Evolutionary conservation across 2,888 invertebrate species (phyloP).

Genomic region (Trissonchulus latispiculum): DNA sequence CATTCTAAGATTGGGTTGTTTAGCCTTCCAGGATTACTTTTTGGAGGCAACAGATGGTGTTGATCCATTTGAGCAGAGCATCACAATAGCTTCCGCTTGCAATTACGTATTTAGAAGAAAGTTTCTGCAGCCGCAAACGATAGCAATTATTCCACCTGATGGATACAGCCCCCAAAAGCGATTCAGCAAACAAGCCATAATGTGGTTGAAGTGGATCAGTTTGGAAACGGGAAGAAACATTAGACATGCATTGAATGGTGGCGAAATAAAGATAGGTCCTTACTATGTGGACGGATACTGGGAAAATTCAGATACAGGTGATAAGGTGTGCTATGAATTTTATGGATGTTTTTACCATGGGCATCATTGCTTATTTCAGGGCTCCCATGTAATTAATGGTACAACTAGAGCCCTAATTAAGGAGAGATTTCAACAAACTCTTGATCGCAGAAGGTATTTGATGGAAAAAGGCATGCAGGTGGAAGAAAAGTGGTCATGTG

Average conservation of each 20-base stretch:
- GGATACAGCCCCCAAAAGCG: background rate
- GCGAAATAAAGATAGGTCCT: too few species aligned
- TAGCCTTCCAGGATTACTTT: background rate
- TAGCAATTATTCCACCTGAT: background rate
- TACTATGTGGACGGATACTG: background rate
- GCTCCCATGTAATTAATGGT: too few species aligned
- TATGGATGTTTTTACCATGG: too few species aligned
- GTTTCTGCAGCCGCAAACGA: background rate
- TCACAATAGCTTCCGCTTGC: background rate
- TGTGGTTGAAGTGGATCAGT: background rate
- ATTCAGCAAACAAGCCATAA: background rate
- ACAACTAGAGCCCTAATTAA: too few species aligned
- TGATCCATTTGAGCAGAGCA: background rate
- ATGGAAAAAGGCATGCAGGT: too few species aligned
- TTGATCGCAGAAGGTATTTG: too few species aligned
- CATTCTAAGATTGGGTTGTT: background rate
- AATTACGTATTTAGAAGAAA: background rate
- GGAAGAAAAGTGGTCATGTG: too few species aligned
- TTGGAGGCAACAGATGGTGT: conserved; percentile 1
- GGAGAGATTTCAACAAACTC: too few species aligned
- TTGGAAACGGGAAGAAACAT: background rate
- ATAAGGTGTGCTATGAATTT: background rate
- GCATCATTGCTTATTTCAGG: too few species aligned
- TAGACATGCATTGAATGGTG: too few species aligned
- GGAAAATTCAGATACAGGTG: background rate